Conservation (phyloP, 1,140 invertebrate genomes). For the Bombus terrestris region DNA sequence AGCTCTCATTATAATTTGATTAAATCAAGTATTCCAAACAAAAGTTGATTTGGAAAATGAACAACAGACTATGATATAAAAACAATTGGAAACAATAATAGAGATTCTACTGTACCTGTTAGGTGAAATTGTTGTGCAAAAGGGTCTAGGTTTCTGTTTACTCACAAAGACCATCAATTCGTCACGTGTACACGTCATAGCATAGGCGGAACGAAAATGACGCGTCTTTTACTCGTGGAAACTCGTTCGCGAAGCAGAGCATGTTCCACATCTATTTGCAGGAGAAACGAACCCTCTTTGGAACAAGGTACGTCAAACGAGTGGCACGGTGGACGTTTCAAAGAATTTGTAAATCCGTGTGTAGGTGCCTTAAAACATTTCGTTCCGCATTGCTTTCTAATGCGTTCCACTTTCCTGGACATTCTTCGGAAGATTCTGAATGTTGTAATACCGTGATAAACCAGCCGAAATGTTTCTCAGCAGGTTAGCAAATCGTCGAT, state of each 20-base stretch:
- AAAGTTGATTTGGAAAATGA: no score
- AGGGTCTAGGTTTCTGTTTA: neutral
- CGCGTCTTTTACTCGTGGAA: neutral
- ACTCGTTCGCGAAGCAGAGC: neutral
- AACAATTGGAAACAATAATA: no score
- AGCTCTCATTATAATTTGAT: no score
- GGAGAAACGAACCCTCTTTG: neutral
- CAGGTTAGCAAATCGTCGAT: neutral
- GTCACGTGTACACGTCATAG: neutral
- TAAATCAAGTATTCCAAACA: no score
- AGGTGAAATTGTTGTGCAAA: neutral
- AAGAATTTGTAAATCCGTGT: conserved; percentile 40
- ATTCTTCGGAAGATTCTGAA: conserved; percentile 49
- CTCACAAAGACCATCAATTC: neutral
- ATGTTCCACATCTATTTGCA: neutral
- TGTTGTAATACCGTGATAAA: conserved; percentile 42
- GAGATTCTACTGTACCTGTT: no score
- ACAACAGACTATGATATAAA: no score
- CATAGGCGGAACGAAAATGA: neutral
- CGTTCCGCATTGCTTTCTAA: conserved; percentile 57
- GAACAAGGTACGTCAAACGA: neutral
- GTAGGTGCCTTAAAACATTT: conserved; percentile 39
- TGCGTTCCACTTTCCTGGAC: conserved; percentile 64
- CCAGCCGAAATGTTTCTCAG: conserved; percentile 20
- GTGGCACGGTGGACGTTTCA: conserved; percentile 3